Base-by-base conservation (phyloP, 1,140 invertebrate genomes). In the Forficula auricularia region DNA sequence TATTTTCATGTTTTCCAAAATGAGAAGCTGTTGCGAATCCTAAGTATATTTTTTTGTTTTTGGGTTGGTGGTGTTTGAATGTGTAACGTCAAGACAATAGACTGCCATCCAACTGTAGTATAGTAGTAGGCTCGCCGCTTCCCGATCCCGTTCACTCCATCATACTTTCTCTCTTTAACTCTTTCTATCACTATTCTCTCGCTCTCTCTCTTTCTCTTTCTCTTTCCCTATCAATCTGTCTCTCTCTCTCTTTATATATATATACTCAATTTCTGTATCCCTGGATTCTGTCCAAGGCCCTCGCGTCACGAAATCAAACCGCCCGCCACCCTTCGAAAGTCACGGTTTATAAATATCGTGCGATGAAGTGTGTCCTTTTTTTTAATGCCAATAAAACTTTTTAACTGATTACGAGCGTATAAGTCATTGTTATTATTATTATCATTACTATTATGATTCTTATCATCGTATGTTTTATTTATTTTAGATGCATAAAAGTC, bases 381-480 rank as follows among this genome's bases (percentile, higher is more conserved):
- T 46, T 46, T 39, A 41, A 46, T 46, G 44, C 44, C 44, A 46
- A 46, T 46, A 46, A 46, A 46, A 46, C 31, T 41, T 46, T 46
- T 46, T 32, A 41, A 46, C 13, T 20, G 39, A 46, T 34, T n/a
- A 13, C 20, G 38, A 46, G 16, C 40, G 44, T 45, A 38, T 46
- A 39, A 41, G 39, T 46, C 38, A 40, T 34, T 46, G 39, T 44
- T 43, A 42, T 42, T 42, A 19, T 35, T 12, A 15, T 18, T 38
- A 38, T 38, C 12, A 38, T 18, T 18, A 27, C 19, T 7, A 38
- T 19, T 19, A 15, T 7, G 13, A n/a, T n/a, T 35, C 18, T 13
- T 10, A 8, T 14, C 18, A 14, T 10, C 34, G 34, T 35, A 14
- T 14, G 34, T 35, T n/a, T 2, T 13, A 10, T 35, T 35, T 10